Base-by-base conservation (phyloP, 1,140 invertebrate genomes). In the Stegodyphus mimosarum region DNA sequence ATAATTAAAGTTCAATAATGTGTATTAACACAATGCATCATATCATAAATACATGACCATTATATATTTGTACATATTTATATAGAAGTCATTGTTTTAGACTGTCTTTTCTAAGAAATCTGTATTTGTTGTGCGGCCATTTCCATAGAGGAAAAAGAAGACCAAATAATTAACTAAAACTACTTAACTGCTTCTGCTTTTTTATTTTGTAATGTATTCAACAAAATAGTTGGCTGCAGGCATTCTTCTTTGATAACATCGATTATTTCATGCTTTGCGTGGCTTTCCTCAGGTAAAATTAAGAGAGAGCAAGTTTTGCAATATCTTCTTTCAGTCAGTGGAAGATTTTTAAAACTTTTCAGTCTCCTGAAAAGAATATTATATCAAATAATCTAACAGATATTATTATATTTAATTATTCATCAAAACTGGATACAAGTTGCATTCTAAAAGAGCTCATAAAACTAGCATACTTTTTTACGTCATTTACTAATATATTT, bases 121-220 rank as follows among this genome's bases (percentile, higher is more conserved):
- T 33, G 33, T 1, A 3, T 33, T 33, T 33, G 33, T 33, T 33
- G 33, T 3, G 33, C 3, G 3, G 33, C 33, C 33, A 33, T 33
- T 33, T 33, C 33, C 33, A 33, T 33, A 33, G 66, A 69, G 17
- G 17, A 48, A 74, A 6, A 6, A 60, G 3, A 50, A 67, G 33
- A 5, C n/a, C 10, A 67, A 50, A 11, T 49, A 13, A 33, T 0
- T 7, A 66, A 52, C 3, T 33, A 33, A 33, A 33, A 33, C 3
- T 63, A 85, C 83, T 77, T 71, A 52, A 86, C 83, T 64, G 83
- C 83, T 86, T 86, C 83, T 50, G 69, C 55, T 73, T 78, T 86
- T 17, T 86, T 86, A 50, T 86, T 73, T 72, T 53, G 4, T 11
- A 78, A 13, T 7, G 49, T 64, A 17, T 53, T 11, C 63, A 86